Evolutionary conservation across 2,888 invertebrate species (phyloP).

Genomic region (Papilio protenor): DNA sequence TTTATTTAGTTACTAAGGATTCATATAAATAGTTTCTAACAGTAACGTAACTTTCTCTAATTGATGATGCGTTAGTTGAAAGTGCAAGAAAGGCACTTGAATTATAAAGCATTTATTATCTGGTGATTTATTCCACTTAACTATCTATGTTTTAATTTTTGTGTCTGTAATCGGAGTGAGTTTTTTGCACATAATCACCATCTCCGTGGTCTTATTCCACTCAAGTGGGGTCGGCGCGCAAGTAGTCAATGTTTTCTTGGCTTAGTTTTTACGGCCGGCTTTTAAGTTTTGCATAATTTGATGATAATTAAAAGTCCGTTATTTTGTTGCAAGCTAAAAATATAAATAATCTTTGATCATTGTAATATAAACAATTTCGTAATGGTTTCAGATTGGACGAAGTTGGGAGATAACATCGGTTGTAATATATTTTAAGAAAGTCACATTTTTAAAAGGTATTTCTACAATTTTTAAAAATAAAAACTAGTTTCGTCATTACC

Average conservation of each 20-base stretch:
- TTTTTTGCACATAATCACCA: background rate
- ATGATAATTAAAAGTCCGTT: background rate
- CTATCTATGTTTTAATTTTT: background rate
- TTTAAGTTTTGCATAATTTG: too few relatives aligned
- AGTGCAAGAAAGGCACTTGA: slow-evolving; percentile 12
- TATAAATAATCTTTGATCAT: background rate
- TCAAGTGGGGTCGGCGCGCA: too few relatives aligned
- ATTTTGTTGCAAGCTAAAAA: background rate
- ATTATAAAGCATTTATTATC: background rate
- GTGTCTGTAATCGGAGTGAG: background rate
- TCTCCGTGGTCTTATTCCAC: too few relatives aligned
- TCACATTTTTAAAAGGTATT: too few relatives aligned
- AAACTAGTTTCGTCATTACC: too few relatives aligned
- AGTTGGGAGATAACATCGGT: background rate
- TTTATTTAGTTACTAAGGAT: background rate
- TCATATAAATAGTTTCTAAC: slow-evolving; percentile 9
- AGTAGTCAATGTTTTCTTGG: too few relatives aligned
- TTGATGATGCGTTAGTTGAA: slow-evolving; percentile 21
- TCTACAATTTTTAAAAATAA: too few relatives aligned
- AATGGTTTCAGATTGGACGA: background rate
- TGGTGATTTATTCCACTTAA: background rate
- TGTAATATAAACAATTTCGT: slow-evolving; percentile 1
- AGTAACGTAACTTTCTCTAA: slow-evolving; percentile 19
- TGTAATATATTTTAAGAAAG: background rate
- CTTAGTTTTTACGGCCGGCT: too few relatives aligned